Conservation (phyloP, 2,797 vertebrate genomes). For the Micromesistius poutassou region DNA sequence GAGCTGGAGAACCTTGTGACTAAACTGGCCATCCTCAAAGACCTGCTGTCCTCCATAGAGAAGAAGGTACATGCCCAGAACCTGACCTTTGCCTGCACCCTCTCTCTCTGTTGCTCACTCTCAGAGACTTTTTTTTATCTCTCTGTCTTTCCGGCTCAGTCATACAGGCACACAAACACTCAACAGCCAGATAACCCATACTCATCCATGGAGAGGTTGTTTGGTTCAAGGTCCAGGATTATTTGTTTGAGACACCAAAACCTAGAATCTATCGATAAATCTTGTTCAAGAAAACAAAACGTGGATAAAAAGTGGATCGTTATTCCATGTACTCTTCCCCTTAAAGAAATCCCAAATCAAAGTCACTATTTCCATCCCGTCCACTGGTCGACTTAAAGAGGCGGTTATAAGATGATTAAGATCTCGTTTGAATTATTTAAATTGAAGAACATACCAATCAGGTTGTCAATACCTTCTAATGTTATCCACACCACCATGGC, state of each 20-base stretch:
- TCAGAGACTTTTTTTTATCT: background rate
- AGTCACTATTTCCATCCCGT: too few species aligned
- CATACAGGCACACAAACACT: background rate
- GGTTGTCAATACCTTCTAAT: background rate
- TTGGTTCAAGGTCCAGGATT: background rate
- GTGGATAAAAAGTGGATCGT: too few species aligned
- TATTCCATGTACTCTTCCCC: too few species aligned
- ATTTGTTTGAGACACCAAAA: background rate
- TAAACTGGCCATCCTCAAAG: conserved; percentile 92
- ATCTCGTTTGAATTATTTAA: too few species aligned
- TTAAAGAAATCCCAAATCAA: too few species aligned
- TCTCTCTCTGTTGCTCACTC: background rate
- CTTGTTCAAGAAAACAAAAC: too few species aligned
- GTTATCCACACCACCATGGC: background rate
- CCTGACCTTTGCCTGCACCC: background rate
- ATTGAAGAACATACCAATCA: background rate
- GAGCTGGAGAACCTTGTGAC: conserved; percentile 91
- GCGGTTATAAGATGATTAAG: too few species aligned
- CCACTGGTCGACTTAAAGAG: too few species aligned
- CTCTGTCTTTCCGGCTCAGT: background rate
- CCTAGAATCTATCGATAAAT: background rate
- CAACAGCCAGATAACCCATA: conserved; percentile 27
- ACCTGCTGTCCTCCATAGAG: conserved; percentile 90
- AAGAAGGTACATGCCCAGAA: conserved; percentile 80
- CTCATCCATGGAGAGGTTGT: background rate